Evolutionary conservation across 2,888 invertebrate species (phyloP), one percentile per base, ranked within the genome.

Genomic region (Margaritifera margaritifera): DNA sequence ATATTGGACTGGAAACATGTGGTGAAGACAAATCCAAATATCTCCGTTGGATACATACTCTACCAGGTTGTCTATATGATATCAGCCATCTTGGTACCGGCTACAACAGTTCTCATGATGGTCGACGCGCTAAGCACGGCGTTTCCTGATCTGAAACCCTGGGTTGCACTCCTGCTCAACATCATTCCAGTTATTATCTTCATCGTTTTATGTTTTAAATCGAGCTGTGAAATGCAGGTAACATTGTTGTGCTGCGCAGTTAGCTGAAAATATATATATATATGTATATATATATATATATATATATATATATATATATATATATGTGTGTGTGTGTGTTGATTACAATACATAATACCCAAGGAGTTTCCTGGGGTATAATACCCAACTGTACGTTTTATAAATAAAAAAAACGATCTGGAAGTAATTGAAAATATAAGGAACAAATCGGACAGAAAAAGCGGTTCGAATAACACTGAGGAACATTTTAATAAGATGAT

Each of bases 11-110:
- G 81, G 80, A 70, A 65, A 25, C 71, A 68, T 42, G 76, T 78
- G 15, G 96, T 98, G 74, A 94, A 95, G 89, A 95, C 98, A 83
- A 99, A 99, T 89, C 97, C 98, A 89, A 98, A 98, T 87, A 98
- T 99, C 83, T 98, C 98, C 0, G 66, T 78, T 27, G 74, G 84
- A 19, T 88, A 86, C 74, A 84, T 88, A 42, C 54, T 79, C 58
- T 88, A 88, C 71, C 86, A 87, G 53, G 72, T 64, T 66, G 56
- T 72, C 20, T 27, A 56, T 63, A 75, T 81, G 72, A 72, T 67
- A 8, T 97, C 98, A 85, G 98, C 99, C 0, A 95, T 99, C 86
- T 92, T 99, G 78, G 98, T 98, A 55, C 98, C 98, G 5, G 98
- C 97, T 1, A 86, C 86, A 27, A 85, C 86, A 56, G 79, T 86